Evolutionary conservation across 1,140 invertebrate species (phyloP), one percentile per base, ranked within the genome.

Genomic region (Coelopa frigida): DNA sequence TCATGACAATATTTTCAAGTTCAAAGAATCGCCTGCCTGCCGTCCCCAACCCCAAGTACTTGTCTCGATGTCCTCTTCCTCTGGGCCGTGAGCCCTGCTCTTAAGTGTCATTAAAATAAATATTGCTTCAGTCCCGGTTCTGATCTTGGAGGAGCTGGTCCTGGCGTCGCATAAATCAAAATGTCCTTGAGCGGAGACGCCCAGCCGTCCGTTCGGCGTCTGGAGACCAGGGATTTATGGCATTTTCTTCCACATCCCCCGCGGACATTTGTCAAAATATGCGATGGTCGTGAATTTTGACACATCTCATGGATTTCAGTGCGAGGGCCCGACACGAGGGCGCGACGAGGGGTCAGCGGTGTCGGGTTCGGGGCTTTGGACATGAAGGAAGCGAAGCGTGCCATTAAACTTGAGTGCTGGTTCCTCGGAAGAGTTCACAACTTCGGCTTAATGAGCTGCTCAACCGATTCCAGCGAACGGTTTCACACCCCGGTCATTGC

Each of bases 161-260:
- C 40, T 49, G 48, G 42, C 48, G 48, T 49, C 48, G 44, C 48
- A 49, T 49, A 49, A 49, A 49, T 49, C 32, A 41, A 35, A 4
- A 18, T 41, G 20, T 21, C 39, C 14, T 27, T 12, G 40, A 10
- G 32, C 10, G 24, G 32, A 17, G 22, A 27, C 26, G 14, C 40
- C 40, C n/a, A 12, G 12, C 27, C 40, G 40, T 18, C 40, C 26
- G 32, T 20, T 42, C 32, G 27, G 40, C 40, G 24, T 29, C 40
- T 42, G 32, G 32, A 29, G 32, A 29, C 17, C 26, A 42, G 27
- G 27, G 40, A 42, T 42, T 31, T 18, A 12, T 29, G 20, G n/a
- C n/a, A n/a, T n/a, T n/a, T n/a, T 29, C 32, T 11, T 29, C 3
- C 15, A 17, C 8, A 18, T 42, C 1, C 14, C 0, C 2, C 5